Evolutionary conservation across 1,140 invertebrate species (phyloP).

Genomic region (Thaumatotibia leucotreta): DNA sequence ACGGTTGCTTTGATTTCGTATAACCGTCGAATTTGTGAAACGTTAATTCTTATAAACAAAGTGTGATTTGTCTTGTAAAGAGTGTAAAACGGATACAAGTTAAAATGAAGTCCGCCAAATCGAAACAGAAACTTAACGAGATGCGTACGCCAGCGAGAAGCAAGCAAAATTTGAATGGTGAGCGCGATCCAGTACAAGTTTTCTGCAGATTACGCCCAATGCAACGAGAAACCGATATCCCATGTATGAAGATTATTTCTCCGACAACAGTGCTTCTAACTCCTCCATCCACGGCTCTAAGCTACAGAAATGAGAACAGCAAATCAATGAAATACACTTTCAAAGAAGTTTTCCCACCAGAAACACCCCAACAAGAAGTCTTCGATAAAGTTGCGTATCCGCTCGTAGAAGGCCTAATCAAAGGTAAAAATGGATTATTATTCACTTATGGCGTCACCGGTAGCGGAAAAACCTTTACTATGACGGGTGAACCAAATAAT

Average conservation of each 20-base stretch:
- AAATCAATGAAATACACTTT: slow-evolving; percentile 88
- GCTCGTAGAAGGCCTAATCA: slow-evolving; percentile 87
- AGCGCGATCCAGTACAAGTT: slow-evolving; percentile 87
- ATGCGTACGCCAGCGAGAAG: slow-evolving; percentile 63
- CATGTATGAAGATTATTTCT: slow-evolving; percentile 86
- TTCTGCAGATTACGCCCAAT: slow-evolving; percentile 89
- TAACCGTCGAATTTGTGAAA: slow-evolving; percentile 37
- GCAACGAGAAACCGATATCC: slow-evolving; percentile 79
- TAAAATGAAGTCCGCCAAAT: slow-evolving; percentile 68
- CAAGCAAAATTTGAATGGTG: slow-evolving; percentile 58
- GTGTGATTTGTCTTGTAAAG: slow-evolving; percentile 26
- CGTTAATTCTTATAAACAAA: slow-evolving; percentile 19
- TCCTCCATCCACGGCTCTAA: slow-evolving; percentile 80
- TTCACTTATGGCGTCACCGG: slow-evolving; percentile 98
- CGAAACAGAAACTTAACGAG: slow-evolving; percentile 62
- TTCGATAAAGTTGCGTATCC: slow-evolving; percentile 92
- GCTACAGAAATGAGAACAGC: slow-evolving; percentile 78
- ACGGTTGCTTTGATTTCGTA: slow-evolving; percentile 61
- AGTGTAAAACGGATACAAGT: slow-evolving; percentile 27
- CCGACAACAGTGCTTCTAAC: slow-evolving; percentile 82
- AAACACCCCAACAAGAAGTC: slow-evolving; percentile 87
- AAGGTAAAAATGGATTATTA: slow-evolving; percentile 91
- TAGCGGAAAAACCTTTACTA: slow-evolving; percentile 97
- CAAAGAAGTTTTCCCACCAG: slow-evolving; percentile 90
- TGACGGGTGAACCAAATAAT: slow-evolving; percentile 89